Base-by-base conservation (phyloP, 2,797 vertebrate species). In the Echiichthys vipera region DNA sequence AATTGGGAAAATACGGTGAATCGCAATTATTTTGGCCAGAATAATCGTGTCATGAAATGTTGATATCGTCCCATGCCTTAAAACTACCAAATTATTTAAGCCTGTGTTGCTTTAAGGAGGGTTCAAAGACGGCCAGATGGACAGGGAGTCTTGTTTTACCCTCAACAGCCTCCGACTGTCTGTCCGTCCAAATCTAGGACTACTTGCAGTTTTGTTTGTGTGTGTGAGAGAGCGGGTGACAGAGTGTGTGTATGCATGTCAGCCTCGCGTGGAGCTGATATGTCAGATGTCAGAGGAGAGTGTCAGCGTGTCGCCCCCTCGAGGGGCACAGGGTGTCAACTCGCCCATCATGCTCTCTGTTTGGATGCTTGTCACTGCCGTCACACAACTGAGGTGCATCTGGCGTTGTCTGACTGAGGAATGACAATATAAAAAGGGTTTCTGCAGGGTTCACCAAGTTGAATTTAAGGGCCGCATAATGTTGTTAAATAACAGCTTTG, bases 201-300 rank as follows among this genome's bases (percentile, higher is more conserved):
- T 56, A 65, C 46, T 74, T 54, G 49, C 68, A 49, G 37, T 65
- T 59, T 7, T 37, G 45, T 57, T 66, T 65, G 32, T 54, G 2
- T 14, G 8, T 62, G 24, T 55, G 30, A 45, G 54, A 36, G 10
- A 17, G 39, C 69, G 36, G 55, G 18, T 42, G 54, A 39, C 55
- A 25, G 25, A 13, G 36, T 3, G 58, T 34, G 51, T 75, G 78
- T 65, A 73, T 79, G 65, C 24, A 18, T 65, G 80, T 83, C 83
- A 76, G 80, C 54, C 15, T 46, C 18, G 81, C 56, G 32, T 81
- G 83, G 81, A 80, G 84, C 77, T 66, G 74, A 86, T 80, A 78
- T 88, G 90, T 88, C 84, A 88, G 84, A 87, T 86, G 86, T 89
- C 87, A 85, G 73, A 80, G 61, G 42, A 49, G 78, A 76, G 87